Base-by-base conservation (phyloP, 2,888 invertebrate genomes). In the Harmothoe impar region DNA sequence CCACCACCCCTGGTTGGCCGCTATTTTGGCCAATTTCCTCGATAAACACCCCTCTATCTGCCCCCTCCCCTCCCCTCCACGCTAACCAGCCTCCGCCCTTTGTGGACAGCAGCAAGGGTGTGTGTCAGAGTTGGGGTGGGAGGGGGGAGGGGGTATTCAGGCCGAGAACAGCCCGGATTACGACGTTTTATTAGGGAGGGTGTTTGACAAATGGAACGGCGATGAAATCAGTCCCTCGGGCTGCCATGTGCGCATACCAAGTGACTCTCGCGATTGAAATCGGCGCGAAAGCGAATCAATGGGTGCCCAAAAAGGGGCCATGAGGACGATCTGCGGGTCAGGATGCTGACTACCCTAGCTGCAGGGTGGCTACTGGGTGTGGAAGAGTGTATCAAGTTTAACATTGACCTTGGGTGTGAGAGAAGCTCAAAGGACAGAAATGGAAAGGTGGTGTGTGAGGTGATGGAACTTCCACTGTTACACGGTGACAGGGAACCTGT, bases 151-250 rank as follows among this genome's bases (percentile, higher is more conserved):
- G 77, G 77, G 31, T 31, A 29, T 15, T 15, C 17, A 77, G 62
- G 62, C n/a, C 23, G 62, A n/a, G 62, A 62, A 62, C 62, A 62
- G 62, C 62, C 62, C 62, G 62, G 86, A 86, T 86, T 86, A 86
- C 25, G 52, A 56, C 56, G 54, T 54, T 52, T 86, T 86, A 86
- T 86, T 54, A 52, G 86, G 84, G 54, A 54, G 86, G 52, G 52
- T 86, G 86, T 86, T 86, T 86, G 86, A 86, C 86, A 86, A 86
- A 86, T 86, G 86, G 56, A 86, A 86, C 86, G 54, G 54, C 86
- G 86, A 54, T 86, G 86, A 54, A 86, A 86, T 86, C 86, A 86
- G 86, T 54, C 86, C 86, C 52, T 31, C 33, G 54, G 15, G 86
- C 29, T 17, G 86, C 25, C 54, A 10, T 23, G 25, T 12, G 54